Conservation (phyloP, 2,888 invertebrate species). For the Cosmorhoe ocellata region DNA sequence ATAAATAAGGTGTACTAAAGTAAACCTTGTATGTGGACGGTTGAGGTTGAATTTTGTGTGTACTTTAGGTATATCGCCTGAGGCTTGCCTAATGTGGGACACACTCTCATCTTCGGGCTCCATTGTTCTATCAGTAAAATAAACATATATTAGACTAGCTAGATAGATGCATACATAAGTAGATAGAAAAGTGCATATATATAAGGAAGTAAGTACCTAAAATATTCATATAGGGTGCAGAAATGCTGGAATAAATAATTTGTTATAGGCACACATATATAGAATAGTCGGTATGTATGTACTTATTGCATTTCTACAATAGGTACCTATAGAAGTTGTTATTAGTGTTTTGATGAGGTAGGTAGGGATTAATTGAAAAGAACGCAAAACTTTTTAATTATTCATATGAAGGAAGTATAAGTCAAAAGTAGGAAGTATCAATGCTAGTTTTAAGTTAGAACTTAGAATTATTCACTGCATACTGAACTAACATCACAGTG, state of each 20-base stretch:
- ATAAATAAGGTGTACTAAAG: slow-evolving; percentile 32
- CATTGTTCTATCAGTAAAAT: slow-evolving; percentile 58
- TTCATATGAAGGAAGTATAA: too few relatives aligned
- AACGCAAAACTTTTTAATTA: background rate
- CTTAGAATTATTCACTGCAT: slow-evolving; percentile 45
- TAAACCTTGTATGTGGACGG: slow-evolving; percentile 77
- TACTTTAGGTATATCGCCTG: slow-evolving; percentile 70
- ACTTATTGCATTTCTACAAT: too few relatives aligned
- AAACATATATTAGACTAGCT: slow-evolving; percentile 22
- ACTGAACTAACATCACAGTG: slow-evolving; percentile 38
- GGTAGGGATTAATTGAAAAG: too few relatives aligned
- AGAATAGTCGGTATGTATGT: too few relatives aligned
- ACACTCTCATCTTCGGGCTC: slow-evolving; percentile 60
- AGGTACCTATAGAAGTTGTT: too few relatives aligned
- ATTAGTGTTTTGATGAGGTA: too few relatives aligned
- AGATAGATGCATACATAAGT: background rate
- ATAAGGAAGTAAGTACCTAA: background rate
- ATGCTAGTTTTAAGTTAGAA: too few relatives aligned
- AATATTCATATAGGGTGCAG: too few relatives aligned
- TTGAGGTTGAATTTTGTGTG: slow-evolving; percentile 71
- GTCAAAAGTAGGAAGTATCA: too few relatives aligned
- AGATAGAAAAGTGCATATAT: background rate
- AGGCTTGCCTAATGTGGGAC: slow-evolving; percentile 52
- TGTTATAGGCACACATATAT: too few relatives aligned
- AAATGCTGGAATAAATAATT: too few relatives aligned